Conservation (phyloP, 1,140 invertebrate species). For the Calycopis cecrops region DNA sequence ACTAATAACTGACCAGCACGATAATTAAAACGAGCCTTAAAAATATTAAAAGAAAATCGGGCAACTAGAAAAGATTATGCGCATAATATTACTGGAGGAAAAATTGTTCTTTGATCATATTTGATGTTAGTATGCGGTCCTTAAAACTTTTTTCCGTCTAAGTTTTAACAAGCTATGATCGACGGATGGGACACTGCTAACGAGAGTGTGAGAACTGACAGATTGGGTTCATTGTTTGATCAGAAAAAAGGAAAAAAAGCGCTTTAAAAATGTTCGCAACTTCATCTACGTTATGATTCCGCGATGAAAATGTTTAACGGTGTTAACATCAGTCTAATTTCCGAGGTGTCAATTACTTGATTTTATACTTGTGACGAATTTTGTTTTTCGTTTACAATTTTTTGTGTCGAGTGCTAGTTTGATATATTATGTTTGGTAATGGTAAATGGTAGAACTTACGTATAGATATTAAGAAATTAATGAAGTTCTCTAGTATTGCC, state of each 20-base stretch:
- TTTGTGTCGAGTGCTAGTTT: too few species aligned
- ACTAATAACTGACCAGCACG: too few species aligned
- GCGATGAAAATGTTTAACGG: background rate
- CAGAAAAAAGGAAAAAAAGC: conserved; percentile 14
- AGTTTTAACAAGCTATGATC: conserved; percentile 45
- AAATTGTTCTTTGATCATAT: conserved; percentile 29
- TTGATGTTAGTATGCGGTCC: conserved; percentile 28
- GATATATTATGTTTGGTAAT: too few species aligned
- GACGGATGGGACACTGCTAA: conserved; percentile 25
- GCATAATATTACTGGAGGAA: conserved; percentile 18
- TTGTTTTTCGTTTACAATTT: too few species aligned
- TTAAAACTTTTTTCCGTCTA: conserved; percentile 40
- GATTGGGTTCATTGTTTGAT: conserved; percentile 21
- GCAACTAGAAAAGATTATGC: conserved; percentile 17
- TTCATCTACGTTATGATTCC: background rate
- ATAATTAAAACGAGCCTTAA: conserved; percentile 2
- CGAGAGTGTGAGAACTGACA: conserved; percentile 25
- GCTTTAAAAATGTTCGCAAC: conserved; percentile 6
- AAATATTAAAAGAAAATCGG: conserved; percentile 5
- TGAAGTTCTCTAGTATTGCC: too few species aligned
- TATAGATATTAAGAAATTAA: too few species aligned
- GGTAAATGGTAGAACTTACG: too few species aligned
- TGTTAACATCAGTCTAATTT: too few species aligned
- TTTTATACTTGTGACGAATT: too few species aligned
- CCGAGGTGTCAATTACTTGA: too few species aligned